A percentile compares a stretch with the other conserved stretches of the same genome.
These are phyloP conservation scores for Andrena haemorrhoa DNA, from an alignment of 2,888 invertebrate species.

Conservation along the genomic window DNA sequence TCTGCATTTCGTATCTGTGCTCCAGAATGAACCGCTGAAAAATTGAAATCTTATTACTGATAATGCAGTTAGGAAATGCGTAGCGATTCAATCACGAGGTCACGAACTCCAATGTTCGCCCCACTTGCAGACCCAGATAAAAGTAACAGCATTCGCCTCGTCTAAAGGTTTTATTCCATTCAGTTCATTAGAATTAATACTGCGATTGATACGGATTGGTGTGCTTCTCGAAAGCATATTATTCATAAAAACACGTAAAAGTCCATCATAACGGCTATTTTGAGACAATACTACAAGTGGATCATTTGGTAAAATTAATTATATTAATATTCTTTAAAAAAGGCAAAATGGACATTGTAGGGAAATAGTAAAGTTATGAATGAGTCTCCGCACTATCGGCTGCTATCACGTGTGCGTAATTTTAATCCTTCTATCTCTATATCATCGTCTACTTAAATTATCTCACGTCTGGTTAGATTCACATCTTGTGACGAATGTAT, in stretches of 20 bases:
- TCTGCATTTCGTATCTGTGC: not conserved
- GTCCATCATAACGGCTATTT: not conserved
- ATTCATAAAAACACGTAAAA: not conserved
- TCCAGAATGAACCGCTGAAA: not conserved
- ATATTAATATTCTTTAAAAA: not conserved
- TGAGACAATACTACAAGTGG: not conserved
- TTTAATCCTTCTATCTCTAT: too few species aligned
- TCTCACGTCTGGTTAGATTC: too few species aligned
- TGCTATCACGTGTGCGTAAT: too few species aligned
- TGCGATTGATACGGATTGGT: not conserved
- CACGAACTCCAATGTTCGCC: constrained; percentile 24
- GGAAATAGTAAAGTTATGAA: too few species aligned
- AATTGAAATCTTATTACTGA: constrained; percentile 2
- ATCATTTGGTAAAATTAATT: not conserved
- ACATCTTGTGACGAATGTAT: too few species aligned
- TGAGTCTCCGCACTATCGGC: too few species aligned
- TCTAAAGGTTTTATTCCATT: not conserved
- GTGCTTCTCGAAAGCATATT: not conserved
- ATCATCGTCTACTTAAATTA: too few species aligned
- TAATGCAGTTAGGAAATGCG: constrained; percentile 26
- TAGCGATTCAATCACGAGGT: constrained; percentile 13
- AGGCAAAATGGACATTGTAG: too few species aligned
- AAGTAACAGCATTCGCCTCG: not conserved
- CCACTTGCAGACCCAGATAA: constrained; percentile 16
- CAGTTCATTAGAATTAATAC: not conserved